phyloP scores from a whole-genome alignment of 2,797 vertebrate species.

The Xenops minutus region DNA sequence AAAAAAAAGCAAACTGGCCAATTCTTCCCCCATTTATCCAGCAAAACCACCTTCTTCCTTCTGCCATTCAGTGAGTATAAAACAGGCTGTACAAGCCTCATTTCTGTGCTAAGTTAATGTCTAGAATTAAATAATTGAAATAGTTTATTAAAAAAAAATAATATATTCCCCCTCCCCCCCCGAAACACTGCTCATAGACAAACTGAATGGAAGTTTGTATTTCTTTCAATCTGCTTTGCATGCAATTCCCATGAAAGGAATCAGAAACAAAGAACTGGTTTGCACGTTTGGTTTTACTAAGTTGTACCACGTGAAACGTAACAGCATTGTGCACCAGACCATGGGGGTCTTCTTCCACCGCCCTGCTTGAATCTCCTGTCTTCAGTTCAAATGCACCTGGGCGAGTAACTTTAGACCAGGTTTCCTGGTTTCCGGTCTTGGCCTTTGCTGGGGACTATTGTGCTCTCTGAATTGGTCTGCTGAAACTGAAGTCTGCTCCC shows the following conservation, averaged over 20 bases:
- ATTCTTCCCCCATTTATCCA: slow-evolving; percentile 66
- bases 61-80: slow-evolving; percentile 67
- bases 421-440: slow-evolving; percentile 87
- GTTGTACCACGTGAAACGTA: slow-evolving; percentile 78
- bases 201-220: slow-evolving; percentile 69
- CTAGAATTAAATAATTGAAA: slow-evolving; percentile 80
- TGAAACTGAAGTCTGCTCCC: slow-evolving; percentile 83
- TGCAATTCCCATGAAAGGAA: slow-evolving; percentile 78
- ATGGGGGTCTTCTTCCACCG: slow-evolving; percentile 63
- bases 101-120: slow-evolving; percentile 75
- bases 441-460: slow-evolving; percentile 87
- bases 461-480: slow-evolving; percentile 89
- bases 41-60: slow-evolving; percentile 66
- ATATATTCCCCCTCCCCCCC: slow-evolving; percentile 45
- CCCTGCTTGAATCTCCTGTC: slow-evolving; percentile 33
- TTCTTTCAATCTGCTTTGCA: slow-evolving; percentile 69
- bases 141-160: slow-evolving; percentile 74
- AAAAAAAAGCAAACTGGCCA: slow-evolving; percentile 74
- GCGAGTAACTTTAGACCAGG: slow-evolving; percentile 80
- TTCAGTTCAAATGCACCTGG: slow-evolving; percentile 31
- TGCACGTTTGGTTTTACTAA: slow-evolving; percentile 81
- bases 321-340: slow-evolving; percentile 80
- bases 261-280: slow-evolving; percentile 76
- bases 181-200: slow-evolving; percentile 70
- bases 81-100: slow-evolving; percentile 60